Conservation (phyloP, 1,140 invertebrate genomes). For the Atta cephalotes region DNA sequence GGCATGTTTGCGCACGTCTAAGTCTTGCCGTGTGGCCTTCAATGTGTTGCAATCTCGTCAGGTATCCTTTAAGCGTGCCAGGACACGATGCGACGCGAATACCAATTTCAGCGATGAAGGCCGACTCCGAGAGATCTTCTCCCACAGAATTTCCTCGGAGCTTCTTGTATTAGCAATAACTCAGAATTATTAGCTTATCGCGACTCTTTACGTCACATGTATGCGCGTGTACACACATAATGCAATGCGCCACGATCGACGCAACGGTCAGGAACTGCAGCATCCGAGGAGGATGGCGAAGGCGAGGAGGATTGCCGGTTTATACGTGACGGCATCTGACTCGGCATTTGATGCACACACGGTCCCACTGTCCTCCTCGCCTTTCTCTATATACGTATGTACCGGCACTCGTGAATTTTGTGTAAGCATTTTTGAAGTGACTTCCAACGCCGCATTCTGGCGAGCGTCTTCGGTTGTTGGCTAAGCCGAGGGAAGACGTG, state of each 20-base stretch:
- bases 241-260: constrained; percentile 55
- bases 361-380: constrained; percentile 36
- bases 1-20: constrained; percentile 41
- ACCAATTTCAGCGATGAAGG: constrained; percentile 69
- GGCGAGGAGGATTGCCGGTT: constrained; percentile 66
- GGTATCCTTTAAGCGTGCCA: constrained; percentile 63
- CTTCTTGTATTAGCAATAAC: constrained; percentile 72
- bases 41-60: constrained; percentile 49
- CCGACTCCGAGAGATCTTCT: constrained; percentile 14
- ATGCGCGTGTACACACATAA: constrained; percentile 20
- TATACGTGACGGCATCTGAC: constrained; percentile 77
- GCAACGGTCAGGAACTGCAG: constrained; percentile 40
- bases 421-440: constrained; percentile 75
- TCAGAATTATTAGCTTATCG: constrained; percentile 76
- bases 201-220: constrained; percentile 26
- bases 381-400: constrained; percentile 67
- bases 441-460: constrained; percentile 65
- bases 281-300: constrained; percentile 63
- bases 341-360: constrained; percentile 63
- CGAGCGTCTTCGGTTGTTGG: constrained; percentile 28
- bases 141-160: background rate
- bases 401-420: constrained; percentile 71
- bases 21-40: constrained; percentile 64
- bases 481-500: constrained; percentile 41
- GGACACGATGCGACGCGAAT: constrained; percentile 53